Evolutionary conservation across 2,797 vertebrate species (phyloP), one percentile per base, ranked within the genome.

Genomic region (Scarus forsteni): DNA sequence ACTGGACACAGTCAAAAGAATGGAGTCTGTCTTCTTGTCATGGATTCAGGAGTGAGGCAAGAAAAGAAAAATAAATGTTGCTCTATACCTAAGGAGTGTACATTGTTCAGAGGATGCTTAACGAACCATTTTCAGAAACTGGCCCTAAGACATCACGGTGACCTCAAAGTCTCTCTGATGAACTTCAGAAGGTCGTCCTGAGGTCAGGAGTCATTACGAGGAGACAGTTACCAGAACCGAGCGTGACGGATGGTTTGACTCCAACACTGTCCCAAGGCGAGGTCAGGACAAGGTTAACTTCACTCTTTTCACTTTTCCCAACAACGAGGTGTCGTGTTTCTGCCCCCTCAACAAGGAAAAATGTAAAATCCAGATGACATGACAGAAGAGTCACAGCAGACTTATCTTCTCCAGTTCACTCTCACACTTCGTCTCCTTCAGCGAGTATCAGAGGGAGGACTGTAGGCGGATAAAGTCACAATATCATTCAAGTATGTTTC

Each of bases 401-500:
- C 39, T 53, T 35, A 11, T 14, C 49, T 42, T 40, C 54, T 5
- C 50, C 39, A 34, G n/a, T 54, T 43, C 1, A 0, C 38, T 70
- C 60, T 60, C 6, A 6, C 43, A 3, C 43, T 44, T 3, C 18
- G 8, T 8, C 10, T 64, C 44, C 19, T 53, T 44, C 12, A 44
- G 43, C 6, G 67, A 77, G 64, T 16, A 18, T 2, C 42, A 57
- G 48, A 63, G 53, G 43, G 45, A 57, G 43, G 64, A 77, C 27
- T 64, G 59, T 58, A 75, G 60, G 62, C 79, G 79, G 81, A 86
- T 77, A 76, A 72, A 89, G 58, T 73, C 67, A 83, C 80, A 84
- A 78, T 84, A 74, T 44, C 36, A 81, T 60, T 83, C 64, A 82
- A 91, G 91, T 70, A 64, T 85, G 73, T 73, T 51, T 65, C 79